These are phyloP conservation scores for Papilio demoleus DNA, from an alignment of 2,888 invertebrate genomes.

Conservation along the genomic window DNA sequence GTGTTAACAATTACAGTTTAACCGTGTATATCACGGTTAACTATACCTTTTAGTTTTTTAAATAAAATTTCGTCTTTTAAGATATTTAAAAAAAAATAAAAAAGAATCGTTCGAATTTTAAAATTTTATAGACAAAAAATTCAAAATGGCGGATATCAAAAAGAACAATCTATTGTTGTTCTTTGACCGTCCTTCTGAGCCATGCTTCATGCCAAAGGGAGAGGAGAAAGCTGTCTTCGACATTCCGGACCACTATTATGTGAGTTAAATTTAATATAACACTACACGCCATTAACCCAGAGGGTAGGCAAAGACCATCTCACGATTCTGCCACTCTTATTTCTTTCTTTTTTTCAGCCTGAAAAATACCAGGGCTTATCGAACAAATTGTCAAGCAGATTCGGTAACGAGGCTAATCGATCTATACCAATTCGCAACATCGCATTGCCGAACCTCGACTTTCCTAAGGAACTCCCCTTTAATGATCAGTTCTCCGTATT, in stretches of 20 bases:
- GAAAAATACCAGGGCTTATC: constrained; percentile 63
- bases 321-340: neutral
- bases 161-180: constrained; percentile 85
- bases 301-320: no score
- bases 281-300: no score
- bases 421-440: constrained; percentile 83
- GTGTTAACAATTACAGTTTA: neutral
- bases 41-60: neutral
- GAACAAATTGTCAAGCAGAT: constrained; percentile 77
- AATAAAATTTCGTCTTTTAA: no score
- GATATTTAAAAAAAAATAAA: no score
- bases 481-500: constrained; percentile 88
- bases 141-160: constrained; percentile 61
- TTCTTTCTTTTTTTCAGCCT: constrained; percentile 53
- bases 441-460: constrained; percentile 83
- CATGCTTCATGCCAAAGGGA: constrained; percentile 90
- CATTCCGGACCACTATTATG: constrained; percentile 85
- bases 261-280: constrained; percentile 59
- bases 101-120: neutral
- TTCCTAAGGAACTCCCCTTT: constrained; percentile 84
- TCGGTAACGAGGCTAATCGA: constrained; percentile 77
- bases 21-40: constrained; percentile 29
- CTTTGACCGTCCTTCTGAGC: constrained; percentile 90
- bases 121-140: neutral
- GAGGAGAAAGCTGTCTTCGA: constrained; percentile 84